Evolutionary conservation across 35 echinoderm and acorn worm genomes (phyloP), one percentile per base, ranked within the genome.

Genomic region (Lytechinus variegatus): DNA sequence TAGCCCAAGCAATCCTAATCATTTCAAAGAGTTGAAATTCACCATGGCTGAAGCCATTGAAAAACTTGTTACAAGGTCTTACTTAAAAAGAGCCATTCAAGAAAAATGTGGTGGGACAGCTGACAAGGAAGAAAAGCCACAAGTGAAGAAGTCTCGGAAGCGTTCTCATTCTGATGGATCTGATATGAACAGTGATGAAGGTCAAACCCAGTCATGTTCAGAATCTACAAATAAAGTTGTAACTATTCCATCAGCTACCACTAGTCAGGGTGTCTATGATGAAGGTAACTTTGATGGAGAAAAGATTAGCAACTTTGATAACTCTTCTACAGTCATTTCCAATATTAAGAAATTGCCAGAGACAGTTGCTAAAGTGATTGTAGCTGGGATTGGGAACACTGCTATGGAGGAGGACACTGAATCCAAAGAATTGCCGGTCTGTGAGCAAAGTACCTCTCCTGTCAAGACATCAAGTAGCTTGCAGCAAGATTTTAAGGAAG

Each of bases 1-100:
- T 79, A 79, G 92, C 28, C 52, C 92, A 55, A 27, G 54, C 55
- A 93, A 54, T 57, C 28, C 29, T 27, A 57, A 57, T 55, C 92
- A 93, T 27, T 55, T 93, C 92, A 93, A 54, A 27, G 92, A 93
- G 53, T 57, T 93, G 92, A 93, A 93, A 93, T 93, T 93, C 53
- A 93, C 92, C 10, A 93, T 93, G 92, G 92, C 92, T 55, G 92
- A 93, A 57, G 92, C 92, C 27, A 93, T 93, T 93, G 92, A 93
- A 54, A 93, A 93, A 57, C 53, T 93, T 14, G 92, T 93, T 5
- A 93, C 92, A 54, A 54, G 54, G 27, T 93, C 92, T 55, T 93
- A 93, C 54, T 16, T 93, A 4, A 93, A 55, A 44, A 93, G 92
- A 57, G 92, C 92, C 9, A 57, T 55, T 24, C 53, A 57, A 93